Evolutionary conservation across 2,888 invertebrate genomes (phyloP), one percentile per base, ranked within the genome.

Genomic region (Ischnus inquisitorius): DNA sequence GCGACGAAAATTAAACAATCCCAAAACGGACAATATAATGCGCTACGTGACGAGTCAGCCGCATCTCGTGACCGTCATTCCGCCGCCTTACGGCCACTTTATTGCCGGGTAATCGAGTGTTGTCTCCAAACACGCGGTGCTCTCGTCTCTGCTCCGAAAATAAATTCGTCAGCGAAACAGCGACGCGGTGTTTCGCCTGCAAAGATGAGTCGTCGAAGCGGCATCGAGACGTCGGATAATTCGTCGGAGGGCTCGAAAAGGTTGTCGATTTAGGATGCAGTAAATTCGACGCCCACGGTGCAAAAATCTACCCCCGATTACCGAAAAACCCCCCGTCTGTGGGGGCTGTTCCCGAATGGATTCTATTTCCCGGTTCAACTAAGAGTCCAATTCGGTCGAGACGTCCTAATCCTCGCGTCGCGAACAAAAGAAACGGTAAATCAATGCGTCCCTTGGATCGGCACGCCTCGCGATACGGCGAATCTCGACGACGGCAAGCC

Each of bases 21-120:
- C 43, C 60, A n/a, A 43, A 16, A 16, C 16, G 4, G 39, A 43
- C 57, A 72, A 60, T 25, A 4, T 22, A n/a, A 3, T 12, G 16
- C 41, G n/a, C 28, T 25, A 43, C 60, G 28, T 28, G 72, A 46
- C 28, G 57, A 5, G 28, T 43, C 72, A 34, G 12, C 60, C 41
- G 25, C 60, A 43, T 19, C n/a, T n/a, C 3, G 34, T 34, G 1
- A 41, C 6, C 39, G 8, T 34, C 16, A 1, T 19, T 1, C 51
- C 51, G 48, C 48, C 16, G n/a, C n/a, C 14, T 25, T n/a, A 14
- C 48, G 0, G 19, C 14, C 14, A 34, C 57, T 72, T 72, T 72
- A 72, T 60, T 72, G 60, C 72, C 46, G 16, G 72, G 72, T 74
- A 74, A 74, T 74, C 62, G 62, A 60, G 5, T 72, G 72, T 72